A percentile compares a stretch with the other conserved stretches of the same genome.
Evolutionary conservation across 2,888 invertebrate species (phyloP).

Genomic region (Limnephilus auricula): DNA sequence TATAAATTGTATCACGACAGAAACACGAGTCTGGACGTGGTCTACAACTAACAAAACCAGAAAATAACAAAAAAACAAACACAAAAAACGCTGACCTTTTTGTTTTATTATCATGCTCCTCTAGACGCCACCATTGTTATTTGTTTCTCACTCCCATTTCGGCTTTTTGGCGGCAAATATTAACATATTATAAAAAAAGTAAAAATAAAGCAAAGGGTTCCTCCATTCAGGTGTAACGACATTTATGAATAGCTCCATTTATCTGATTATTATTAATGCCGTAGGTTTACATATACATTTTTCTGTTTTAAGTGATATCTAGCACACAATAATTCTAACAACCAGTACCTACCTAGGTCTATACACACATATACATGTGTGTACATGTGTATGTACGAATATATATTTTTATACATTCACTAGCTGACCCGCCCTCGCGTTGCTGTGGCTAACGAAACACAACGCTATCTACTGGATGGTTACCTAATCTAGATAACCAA

Average conservation of each 20-base stretch:
- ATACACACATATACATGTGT: too few relatives aligned
- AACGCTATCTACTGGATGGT: too few relatives aligned
- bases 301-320: not conserved
- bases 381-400: too few relatives aligned
- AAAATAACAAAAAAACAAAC: not conserved
- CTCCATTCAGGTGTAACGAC: not conserved
- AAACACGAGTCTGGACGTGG: constrained; percentile 37
- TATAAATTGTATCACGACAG: not conserved
- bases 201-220: not conserved
- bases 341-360: not conserved
- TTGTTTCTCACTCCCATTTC: constrained; percentile 54
- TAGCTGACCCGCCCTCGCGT: too few relatives aligned
- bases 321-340: not conserved
- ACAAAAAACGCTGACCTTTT: constrained; percentile 2
- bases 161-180: constrained; percentile 4
- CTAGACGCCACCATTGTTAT: constrained; percentile 46
- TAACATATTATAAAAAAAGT: constrained; percentile 5
- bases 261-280: not conserved
- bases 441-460: too few relatives aligned
- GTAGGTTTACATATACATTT: not conserved
- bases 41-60: constrained; percentile 11
- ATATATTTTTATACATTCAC: too few relatives aligned
- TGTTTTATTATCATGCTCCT: not conserved
- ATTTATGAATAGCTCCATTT: not conserved
- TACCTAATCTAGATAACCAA: too few relatives aligned